These are phyloP conservation scores for Carcharodon carcharias DNA, from an alignment of 2,797 vertebrate genomes.

Conservation along the genomic window DNA sequence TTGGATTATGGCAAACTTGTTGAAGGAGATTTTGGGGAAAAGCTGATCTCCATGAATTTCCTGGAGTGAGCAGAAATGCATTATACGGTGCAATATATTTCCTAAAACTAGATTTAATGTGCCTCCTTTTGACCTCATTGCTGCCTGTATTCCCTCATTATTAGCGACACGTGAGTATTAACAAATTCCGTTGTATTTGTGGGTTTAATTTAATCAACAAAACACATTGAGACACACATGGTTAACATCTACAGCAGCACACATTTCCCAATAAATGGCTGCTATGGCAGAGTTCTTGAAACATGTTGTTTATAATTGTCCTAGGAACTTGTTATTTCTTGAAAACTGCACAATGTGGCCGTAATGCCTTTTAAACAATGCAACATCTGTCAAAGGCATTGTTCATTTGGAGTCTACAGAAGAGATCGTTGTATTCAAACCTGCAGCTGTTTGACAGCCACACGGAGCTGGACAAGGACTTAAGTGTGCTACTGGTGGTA, in stretches of 20 bases:
- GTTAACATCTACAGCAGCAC: not conserved
- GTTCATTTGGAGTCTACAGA: not conserved
- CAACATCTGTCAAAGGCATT: slow-evolving; percentile 6
- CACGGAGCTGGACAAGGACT: not conserved
- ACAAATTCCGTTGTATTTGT: not conserved
- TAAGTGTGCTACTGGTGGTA: not conserved
- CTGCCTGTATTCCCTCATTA: not conserved
- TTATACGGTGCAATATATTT: not conserved
- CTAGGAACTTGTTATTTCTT: not conserved
- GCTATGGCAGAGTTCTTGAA: not conserved
- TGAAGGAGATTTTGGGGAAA: not conserved
- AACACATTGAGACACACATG: not conserved
- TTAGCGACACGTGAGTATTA: not conserved
- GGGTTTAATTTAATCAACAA: not conserved
- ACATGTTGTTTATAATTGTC: not conserved
- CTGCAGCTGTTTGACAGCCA: not conserved
- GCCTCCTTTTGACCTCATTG: not conserved
- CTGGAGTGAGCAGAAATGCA: not conserved
- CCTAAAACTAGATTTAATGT: not conserved
- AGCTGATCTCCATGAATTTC: not conserved
- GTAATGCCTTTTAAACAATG: slow-evolving; percentile 18
- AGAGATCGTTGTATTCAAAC: slow-evolving; percentile 20
- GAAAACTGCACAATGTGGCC: slow-evolving; percentile 2
- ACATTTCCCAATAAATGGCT: not conserved
- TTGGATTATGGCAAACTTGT: not conserved